These are phyloP conservation scores for Ctenosaura bakeri DNA, from an alignment of 2,797 vertebrate genomes.

Conservation along the genomic window DNA sequence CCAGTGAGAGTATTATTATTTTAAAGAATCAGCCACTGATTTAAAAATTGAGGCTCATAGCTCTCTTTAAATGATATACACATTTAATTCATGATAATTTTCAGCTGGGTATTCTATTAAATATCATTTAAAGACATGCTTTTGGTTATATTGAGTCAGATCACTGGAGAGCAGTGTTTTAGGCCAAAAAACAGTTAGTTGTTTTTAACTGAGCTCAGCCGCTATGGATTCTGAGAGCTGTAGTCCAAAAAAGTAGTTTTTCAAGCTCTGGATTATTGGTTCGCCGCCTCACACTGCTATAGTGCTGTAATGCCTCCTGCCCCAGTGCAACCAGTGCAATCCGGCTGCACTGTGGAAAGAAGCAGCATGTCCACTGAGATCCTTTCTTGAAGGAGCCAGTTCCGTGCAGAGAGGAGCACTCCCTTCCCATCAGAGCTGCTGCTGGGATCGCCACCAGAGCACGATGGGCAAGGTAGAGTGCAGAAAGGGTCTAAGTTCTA, in stretches of 20 bases:
- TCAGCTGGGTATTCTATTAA: background rate
- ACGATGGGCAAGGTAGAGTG: too few relatives aligned
- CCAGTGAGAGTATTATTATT: conserved; percentile 44
- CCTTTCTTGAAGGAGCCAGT: too few relatives aligned
- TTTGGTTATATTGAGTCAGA: background rate
- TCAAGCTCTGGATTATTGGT: background rate
- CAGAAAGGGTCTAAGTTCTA: too few relatives aligned
- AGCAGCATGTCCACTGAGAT: too few relatives aligned
- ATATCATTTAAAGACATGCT: background rate
- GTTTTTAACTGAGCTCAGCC: background rate
- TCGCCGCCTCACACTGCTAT: too few relatives aligned
- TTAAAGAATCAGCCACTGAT: conserved; percentile 58
- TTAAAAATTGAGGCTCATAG: conserved; percentile 49
- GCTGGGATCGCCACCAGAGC: too few relatives aligned
- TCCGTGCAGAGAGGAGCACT: too few relatives aligned
- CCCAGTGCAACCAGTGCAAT: too few relatives aligned
- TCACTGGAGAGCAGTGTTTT: background rate
- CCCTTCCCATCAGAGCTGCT: too few relatives aligned
- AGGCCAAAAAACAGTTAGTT: background rate
- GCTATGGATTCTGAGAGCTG: background rate
- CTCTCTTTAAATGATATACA: background rate
- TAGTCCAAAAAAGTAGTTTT: background rate
- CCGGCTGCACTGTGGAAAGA: too few relatives aligned
- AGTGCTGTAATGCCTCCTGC: too few relatives aligned
- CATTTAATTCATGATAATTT: background rate